phyloP scores from a whole-genome alignment of 2,113 vertebrate species.

The Cairina moschata region DNA sequence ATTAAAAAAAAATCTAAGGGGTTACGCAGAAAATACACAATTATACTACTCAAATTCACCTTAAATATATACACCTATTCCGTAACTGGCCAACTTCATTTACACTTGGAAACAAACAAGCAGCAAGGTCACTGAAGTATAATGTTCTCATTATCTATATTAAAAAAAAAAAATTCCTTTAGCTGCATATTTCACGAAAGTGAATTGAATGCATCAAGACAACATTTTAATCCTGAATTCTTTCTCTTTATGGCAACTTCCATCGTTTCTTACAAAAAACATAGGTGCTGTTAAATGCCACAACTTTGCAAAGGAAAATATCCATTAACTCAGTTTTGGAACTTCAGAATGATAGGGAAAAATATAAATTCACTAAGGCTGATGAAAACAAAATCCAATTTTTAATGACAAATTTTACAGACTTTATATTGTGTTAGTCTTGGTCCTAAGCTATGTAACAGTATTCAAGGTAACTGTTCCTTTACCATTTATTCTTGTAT shows the following conservation, averaged over 20 bases:
- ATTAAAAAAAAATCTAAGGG: not conserved
- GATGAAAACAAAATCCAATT: not conserved
- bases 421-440: too few relatives aligned
- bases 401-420: not conserved
- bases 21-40: not conserved
- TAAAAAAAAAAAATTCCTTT: not conserved
- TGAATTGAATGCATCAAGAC: not conserved
- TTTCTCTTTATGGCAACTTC: not conserved
- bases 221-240: not conserved
- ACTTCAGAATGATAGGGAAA: not conserved
- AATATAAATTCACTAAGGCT: not conserved
- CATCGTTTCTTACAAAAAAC: not conserved
- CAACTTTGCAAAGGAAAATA: not conserved
- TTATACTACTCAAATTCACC: not conserved
- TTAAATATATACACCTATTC: not conserved
- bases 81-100: not conserved
- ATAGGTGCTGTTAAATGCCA: not conserved
- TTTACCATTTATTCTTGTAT: too few relatives aligned
- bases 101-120: not conserved
- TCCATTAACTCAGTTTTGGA: not conserved
- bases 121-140: not conserved
- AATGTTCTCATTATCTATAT: not conserved
- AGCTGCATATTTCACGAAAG: not conserved
- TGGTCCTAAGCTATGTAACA: too few relatives aligned
- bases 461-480: too few relatives aligned